Base-by-base conservation (phyloP, 35 echinoderm and acorn worm genomes). In the Lytechinus pictus region DNA sequence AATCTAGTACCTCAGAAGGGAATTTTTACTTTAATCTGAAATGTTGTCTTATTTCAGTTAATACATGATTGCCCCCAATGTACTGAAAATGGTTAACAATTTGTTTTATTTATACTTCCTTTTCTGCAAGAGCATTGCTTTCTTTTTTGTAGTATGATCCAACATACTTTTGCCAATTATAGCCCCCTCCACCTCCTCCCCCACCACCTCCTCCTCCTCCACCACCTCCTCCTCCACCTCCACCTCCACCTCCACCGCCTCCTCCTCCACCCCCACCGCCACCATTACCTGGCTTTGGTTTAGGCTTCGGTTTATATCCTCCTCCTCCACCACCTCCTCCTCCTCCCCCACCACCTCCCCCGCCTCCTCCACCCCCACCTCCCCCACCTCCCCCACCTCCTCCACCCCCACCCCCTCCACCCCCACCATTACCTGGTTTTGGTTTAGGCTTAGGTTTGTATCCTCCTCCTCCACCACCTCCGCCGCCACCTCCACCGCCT, bases 361-460 rank as follows among this genome's bases (percentile, higher is more conserved):
- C 86, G 0, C 86, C 86, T 6, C 86, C 86, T 2, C 86, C 86
- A 9, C 87, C 87, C 33, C 87, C 87, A 1, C 87, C 87, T 0
- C 87, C 87, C 33, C 87, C 87, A 16, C 87, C 87, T 89, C 87
- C 87, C 0, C 87, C 87, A 44, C 87, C 87, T 89, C 87, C 87
- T 89, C 87, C 87, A 1, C 87, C 87, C 1, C 87, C 87, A 28
- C 87, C 87, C 11, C 87, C 87, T 10, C 87, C 87, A 27, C 87
- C 87, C 0, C 27, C 16, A 89, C 87, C 87, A 28, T 8, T 11
- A 9, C 16, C 16, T 89, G 87, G 87, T 28, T 89, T 89, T 89
- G 87, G 87, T 53, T 53, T 89, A 16, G 87, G 87, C 52, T 89
- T 89, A 5, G 87, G 87, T 89, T 89, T 89, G n/a, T 89, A 89